A percentile compares a stretch with the other conserved stretches of the same genome.
phyloP scores from a whole-genome alignment of 2,797 vertebrate genomes.

The Antrozous pallidus region DNA sequence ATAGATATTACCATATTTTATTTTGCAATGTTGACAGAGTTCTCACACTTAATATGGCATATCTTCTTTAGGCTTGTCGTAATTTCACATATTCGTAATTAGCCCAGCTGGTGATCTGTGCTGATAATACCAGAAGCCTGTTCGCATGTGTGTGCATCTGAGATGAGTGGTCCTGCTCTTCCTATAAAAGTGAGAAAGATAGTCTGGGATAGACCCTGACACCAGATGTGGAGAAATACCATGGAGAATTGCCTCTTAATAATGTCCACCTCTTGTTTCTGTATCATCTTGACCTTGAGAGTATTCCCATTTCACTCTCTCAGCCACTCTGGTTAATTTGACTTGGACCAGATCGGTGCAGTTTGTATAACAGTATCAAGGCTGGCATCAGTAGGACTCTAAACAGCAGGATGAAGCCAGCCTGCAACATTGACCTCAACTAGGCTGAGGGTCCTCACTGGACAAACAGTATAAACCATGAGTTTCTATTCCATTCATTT shows the following conservation, averaged over 20 bases:
- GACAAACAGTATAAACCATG: neutral
- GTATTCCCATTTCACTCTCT: neutral
- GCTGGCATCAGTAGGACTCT: neutral
- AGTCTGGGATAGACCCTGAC: neutral
- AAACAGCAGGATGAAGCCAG: neutral
- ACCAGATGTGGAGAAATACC: neutral
- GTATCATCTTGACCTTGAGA: neutral
- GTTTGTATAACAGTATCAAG: neutral
- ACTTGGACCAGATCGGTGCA: neutral
- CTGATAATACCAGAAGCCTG: no score
- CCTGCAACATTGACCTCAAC: neutral
- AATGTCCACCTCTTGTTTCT: neutral
- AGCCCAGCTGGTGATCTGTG: neutral
- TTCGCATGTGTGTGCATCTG: neutral
- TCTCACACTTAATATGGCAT: neutral
- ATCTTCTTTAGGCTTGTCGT: neutral
- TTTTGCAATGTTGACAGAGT: neutral
- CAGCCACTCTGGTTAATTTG: neutral
- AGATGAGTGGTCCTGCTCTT: no score
- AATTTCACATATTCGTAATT: neutral
- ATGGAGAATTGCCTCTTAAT: neutral
- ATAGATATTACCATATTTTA: neutral
- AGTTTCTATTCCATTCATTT: neutral
- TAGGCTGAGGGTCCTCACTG: neutral
- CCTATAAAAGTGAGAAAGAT: neutral